These are phyloP conservation scores for Clivina fossor DNA, from an alignment of 2,888 invertebrate genomes.

Conservation along the genomic window DNA sequence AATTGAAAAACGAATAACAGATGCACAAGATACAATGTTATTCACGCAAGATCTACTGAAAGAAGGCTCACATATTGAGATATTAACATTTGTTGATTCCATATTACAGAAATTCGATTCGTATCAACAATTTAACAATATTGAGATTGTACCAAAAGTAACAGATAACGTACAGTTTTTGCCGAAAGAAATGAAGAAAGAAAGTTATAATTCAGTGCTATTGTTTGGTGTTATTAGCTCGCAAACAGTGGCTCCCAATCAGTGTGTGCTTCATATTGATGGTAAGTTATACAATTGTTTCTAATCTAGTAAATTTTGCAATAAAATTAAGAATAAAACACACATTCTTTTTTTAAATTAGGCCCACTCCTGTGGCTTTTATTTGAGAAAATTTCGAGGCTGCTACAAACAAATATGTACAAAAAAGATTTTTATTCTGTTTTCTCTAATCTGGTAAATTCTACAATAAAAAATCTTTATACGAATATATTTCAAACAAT, in stretches of 20 bases:
- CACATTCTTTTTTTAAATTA: neutral
- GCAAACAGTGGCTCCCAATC: constrained; percentile 63
- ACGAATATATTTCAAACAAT: too few species aligned
- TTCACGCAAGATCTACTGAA: constrained; percentile 65
- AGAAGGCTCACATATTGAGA: constrained; percentile 70
- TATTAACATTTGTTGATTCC: constrained; percentile 66
- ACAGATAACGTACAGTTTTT: constrained; percentile 59
- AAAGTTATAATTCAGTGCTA: constrained; percentile 53
- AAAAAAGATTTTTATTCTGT: neutral
- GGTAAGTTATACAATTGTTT: too few species aligned
- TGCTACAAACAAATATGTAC: neutral
- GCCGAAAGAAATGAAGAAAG: constrained; percentile 55
- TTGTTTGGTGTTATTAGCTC: constrained; percentile 64
- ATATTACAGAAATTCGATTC: constrained; percentile 66
- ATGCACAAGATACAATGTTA: constrained; percentile 62
- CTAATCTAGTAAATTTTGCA: too few species aligned
- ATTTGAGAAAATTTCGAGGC: neutral
- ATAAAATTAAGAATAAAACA: too few species aligned
- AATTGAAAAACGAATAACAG: constrained; percentile 58
- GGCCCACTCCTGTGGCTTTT: neutral
- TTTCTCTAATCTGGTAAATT: neutral
- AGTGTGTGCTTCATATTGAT: constrained; percentile 61
- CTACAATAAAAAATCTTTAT: too few species aligned
- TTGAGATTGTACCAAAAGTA: constrained; percentile 47
- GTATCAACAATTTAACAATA: too few species aligned